Conservation (phyloP, 2,888 invertebrate genomes). For the Notodonta dromedarius region DNA sequence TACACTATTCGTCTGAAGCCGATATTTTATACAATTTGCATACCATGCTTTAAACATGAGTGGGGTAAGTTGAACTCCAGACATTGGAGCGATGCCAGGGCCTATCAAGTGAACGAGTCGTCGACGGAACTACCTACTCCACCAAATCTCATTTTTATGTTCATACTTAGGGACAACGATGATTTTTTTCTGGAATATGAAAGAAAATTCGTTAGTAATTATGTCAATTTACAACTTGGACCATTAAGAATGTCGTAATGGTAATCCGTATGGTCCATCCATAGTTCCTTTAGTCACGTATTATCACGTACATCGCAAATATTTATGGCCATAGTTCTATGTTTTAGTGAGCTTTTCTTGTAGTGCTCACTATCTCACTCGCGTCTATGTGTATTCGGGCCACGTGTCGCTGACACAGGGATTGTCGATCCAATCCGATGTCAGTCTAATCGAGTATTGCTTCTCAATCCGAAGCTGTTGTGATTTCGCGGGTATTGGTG, state of each 20-base stretch:
- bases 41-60: conserved; percentile 3
- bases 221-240: no score
- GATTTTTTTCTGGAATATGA: no score
- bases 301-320: no score
- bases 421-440: conserved; percentile 1
- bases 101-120: neutral
- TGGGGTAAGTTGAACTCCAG: neutral
- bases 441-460: neutral
- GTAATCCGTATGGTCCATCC: no score
- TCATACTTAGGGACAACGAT: no score
- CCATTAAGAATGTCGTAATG: no score
- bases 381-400: neutral
- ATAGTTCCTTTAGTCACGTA: no score
- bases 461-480: neutral
- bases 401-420: conserved; percentile 1
- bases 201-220: no score
- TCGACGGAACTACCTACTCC: neutral
- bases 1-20: neutral
- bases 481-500: neutral
- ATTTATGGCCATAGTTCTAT: no score
- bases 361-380: no score
- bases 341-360: no score
- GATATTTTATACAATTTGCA: neutral
- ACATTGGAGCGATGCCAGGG: neutral
- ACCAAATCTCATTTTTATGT: neutral